Evolutionary conservation across 2,888 invertebrate species (phyloP), one percentile per base, ranked within the genome.

Genomic region (Andrena bucephala): DNA sequence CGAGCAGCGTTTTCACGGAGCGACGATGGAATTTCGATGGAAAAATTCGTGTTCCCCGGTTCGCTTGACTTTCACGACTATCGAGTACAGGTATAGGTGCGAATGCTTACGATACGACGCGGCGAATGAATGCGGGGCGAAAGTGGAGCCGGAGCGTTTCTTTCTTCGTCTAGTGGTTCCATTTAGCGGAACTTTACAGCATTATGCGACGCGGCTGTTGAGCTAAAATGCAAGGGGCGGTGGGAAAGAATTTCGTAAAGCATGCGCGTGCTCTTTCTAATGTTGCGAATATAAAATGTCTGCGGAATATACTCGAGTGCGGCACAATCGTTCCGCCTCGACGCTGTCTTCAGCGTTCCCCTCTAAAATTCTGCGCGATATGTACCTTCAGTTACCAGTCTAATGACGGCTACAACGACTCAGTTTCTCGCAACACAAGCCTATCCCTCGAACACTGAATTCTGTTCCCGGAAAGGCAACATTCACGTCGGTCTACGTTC

Each of bases 101-200:
- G 70, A 85, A 84, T 59, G 76, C 81, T 76, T 73, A 74, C 70
- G 72, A 82, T 80, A 77, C 67, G 67, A 27, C 76, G 8, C 69
- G 54, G 69, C 33, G 83, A 81, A 81, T 78, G 84, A 85, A 86
- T 85, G 85, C 85, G 59, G 70, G 78, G 81, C 84, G 76, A 80
- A 78, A 88, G 89, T 87, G 86, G 83, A 84, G 84, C 72, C 73
- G 75, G 63, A 85, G 83, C 84, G 33, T 89, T 89, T 86, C 88
- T 85, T 88, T 89, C 87, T 83, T 83, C 62, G 70, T 85, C 84
- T 89, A 89, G 84, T 87, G 89, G 87, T 88, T 89, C 89, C 89
- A 89, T 88, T 89, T 88, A 87, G 84, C 85, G 70, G 77, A 86
- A 87, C 89, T 86, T 88, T 87, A 84, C 85, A 52, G 86, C 83